Evolutionary conservation across 1,140 invertebrate genomes (phyloP).

Genomic region (Plectus sambesii): DNA sequence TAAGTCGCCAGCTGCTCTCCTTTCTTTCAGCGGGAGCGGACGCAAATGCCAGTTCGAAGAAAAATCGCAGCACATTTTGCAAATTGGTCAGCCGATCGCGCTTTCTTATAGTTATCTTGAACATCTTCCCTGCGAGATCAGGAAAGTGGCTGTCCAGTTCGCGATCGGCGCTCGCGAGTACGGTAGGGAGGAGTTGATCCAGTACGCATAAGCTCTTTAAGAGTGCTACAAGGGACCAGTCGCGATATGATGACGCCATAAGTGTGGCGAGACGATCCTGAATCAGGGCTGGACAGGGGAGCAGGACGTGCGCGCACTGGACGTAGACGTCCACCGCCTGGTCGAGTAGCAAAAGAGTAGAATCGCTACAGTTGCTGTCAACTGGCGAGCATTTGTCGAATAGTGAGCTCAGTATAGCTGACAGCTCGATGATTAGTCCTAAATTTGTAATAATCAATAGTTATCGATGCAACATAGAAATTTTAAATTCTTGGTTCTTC

Average conservation of each 20-base stretch:
- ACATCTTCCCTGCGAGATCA: slow-evolving; percentile 15
- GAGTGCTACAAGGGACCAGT: slow-evolving; percentile 27
- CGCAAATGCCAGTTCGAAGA: slow-evolving; percentile 34
- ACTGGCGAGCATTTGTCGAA: too few relatives aligned
- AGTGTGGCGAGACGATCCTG: slow-evolving; percentile 4
- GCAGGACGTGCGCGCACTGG: slow-evolving; percentile 19
- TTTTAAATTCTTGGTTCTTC: too few relatives aligned
- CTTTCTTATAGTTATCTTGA: not conserved
- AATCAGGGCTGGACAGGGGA: slow-evolving; percentile 20
- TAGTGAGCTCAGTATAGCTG: too few relatives aligned
- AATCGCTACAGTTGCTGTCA: too few relatives aligned
- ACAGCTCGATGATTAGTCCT: too few relatives aligned
- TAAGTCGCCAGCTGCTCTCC: slow-evolving; percentile 52
- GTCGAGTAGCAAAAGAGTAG: slow-evolving; percentile 20
- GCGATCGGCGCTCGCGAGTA: too few relatives aligned
- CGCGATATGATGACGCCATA: slow-evolving; percentile 11
- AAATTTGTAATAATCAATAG: too few relatives aligned
- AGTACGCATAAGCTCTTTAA: slow-evolving; percentile 23
- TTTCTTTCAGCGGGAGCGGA: slow-evolving; percentile 66
- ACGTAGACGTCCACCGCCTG: slow-evolving; percentile 25
- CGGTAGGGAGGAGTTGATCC: too few relatives aligned
- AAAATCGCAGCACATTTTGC: slow-evolving; percentile 21
- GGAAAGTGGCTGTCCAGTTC: too few relatives aligned
- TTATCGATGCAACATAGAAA: too few relatives aligned
- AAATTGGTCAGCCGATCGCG: slow-evolving; percentile 8